phyloP scores from a whole-genome alignment of 1,140 invertebrate genomes.

The Microplitis demolitor region DNA sequence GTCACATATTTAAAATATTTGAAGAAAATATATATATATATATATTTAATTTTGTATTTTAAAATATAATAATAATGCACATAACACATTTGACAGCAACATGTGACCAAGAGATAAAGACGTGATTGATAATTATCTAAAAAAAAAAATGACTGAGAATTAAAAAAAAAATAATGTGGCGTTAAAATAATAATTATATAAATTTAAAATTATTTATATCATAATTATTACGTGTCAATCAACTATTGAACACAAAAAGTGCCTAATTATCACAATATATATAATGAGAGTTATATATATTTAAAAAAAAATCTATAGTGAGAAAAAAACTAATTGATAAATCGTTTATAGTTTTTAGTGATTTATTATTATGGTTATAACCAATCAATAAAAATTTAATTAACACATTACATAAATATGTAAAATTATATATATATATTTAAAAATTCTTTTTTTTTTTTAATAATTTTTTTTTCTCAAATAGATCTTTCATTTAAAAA shows the following conservation, averaged over 20 bases:
- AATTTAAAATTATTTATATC: not conserved
- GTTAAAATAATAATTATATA: not conserved
- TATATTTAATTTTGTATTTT: not conserved
- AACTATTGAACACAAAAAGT: slow-evolving; percentile 21
- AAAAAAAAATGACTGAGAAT: not conserved
- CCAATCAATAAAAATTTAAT: no score
- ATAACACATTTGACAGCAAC: not conserved
- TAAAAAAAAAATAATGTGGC: not conserved
- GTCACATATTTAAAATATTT: not conserved
- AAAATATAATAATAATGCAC: not conserved
- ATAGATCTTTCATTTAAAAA: no score
- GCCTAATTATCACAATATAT: slow-evolving; percentile 25
- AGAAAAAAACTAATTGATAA: not conserved
- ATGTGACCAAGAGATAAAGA: not conserved
- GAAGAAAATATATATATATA: not conserved
- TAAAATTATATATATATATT: no score
- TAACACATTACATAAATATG: no score
- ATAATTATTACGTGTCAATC: not conserved
- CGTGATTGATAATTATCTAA: not conserved
- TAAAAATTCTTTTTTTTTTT: no score
- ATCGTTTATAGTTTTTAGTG: no score
- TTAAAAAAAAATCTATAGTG: slow-evolving; percentile 12
- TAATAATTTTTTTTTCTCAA: no score
- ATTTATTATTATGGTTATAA: no score
- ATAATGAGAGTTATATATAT: not conserved